A percentile compares a stretch with the other conserved stretches of the same genome.
Conservation (phyloP, 1,140 invertebrate genomes). For the Asobara japonica region DNA sequence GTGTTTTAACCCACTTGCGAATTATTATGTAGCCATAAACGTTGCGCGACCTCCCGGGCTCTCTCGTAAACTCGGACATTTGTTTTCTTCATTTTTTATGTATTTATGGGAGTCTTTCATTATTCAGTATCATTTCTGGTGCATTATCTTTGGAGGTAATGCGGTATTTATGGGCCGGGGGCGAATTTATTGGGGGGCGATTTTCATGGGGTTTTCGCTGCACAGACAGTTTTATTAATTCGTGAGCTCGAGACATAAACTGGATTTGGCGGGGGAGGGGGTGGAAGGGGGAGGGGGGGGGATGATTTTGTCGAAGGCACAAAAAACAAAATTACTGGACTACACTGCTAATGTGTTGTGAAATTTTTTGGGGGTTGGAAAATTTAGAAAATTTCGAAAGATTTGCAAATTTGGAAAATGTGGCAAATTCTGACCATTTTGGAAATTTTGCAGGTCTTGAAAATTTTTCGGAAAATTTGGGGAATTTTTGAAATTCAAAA, state of each 20-base stretch:
- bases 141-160: not conserved
- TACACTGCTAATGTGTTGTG: too few relatives aligned
- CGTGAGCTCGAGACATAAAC: too few relatives aligned
- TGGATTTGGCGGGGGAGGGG: not conserved
- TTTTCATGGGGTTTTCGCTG: not conserved
- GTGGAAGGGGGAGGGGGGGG: not conserved
- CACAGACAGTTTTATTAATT: not conserved
- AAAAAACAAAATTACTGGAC: too few relatives aligned
- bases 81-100: not conserved
- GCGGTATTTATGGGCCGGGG: not conserved
- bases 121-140: slow-evolving; percentile 5
- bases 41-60: not conserved
- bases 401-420: too few relatives aligned
- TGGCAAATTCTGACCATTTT: too few relatives aligned
- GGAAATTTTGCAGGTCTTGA: too few relatives aligned
- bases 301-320: too few relatives aligned
- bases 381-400: too few relatives aligned
- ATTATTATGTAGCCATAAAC: slow-evolving; percentile 3
- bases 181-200: not conserved
- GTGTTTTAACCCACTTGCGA: slow-evolving; percentile 15
- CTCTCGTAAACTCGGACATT: not conserved
- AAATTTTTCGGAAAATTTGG: too few relatives aligned
- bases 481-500: too few relatives aligned
- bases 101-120: slow-evolving; percentile 15
- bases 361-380: too few relatives aligned